These are phyloP conservation scores for Antrozous pallidus DNA, from an alignment of 2,797 vertebrate species.

Conservation along the genomic window DNA sequence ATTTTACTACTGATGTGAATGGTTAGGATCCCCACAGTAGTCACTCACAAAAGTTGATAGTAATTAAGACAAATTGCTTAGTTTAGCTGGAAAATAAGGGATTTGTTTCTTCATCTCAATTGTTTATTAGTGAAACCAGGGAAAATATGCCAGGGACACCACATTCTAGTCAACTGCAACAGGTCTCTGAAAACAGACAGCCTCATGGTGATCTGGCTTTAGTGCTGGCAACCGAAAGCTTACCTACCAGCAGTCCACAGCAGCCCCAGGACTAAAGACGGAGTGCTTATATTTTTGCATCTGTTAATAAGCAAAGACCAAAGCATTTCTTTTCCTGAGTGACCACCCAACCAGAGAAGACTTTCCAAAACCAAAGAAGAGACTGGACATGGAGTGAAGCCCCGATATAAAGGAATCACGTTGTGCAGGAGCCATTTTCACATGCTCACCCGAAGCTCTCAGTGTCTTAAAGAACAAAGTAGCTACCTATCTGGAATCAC, in stretches of 20 bases:
- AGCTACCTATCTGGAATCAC: no score
- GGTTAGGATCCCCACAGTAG: background rate
- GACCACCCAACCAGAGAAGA: background rate
- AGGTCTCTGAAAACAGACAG: background rate
- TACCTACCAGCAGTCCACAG: background rate
- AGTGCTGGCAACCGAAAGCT: background rate
- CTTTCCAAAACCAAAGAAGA: background rate
- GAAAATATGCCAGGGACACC: background rate
- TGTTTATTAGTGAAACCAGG: slow-evolving; percentile 21
- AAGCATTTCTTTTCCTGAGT: background rate
- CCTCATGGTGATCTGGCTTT: background rate
- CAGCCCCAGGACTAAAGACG: background rate
- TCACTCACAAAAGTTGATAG: background rate
- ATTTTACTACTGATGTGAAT: background rate
- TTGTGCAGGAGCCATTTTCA: background rate
- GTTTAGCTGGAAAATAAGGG: background rate
- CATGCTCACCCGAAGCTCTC: background rate
- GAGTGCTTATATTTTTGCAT: background rate
- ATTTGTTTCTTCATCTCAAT: slow-evolving; percentile 14
- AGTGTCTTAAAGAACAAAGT: background rate
- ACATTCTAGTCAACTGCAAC: background rate
- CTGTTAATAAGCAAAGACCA: background rate
- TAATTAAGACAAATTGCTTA: slow-evolving; percentile 47
- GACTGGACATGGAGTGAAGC: background rate
- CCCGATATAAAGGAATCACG: background rate